phyloP scores from a whole-genome alignment of 2,113 vertebrate genomes.

The Melozone crissalis region DNA sequence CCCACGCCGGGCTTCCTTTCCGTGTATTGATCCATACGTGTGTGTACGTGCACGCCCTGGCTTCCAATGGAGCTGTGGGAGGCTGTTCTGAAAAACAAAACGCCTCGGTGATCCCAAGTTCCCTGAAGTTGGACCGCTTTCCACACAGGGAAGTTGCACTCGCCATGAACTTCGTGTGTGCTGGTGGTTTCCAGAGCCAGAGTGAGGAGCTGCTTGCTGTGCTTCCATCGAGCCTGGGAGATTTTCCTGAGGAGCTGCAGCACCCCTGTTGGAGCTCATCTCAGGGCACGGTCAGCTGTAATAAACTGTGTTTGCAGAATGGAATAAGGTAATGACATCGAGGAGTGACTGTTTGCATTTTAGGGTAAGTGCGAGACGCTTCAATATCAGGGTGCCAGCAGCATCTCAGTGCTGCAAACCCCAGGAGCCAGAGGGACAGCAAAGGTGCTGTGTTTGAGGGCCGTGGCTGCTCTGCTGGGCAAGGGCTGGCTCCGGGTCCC shows the following conservation, averaged over 20 bases:
- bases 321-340: neutral
- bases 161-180: neutral
- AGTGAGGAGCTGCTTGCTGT: neutral
- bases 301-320: neutral
- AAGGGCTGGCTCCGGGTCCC: rapidly evolving
- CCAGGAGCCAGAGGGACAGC: rapidly evolving
- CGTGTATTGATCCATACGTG: rapidly evolving
- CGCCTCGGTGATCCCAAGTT: neutral
- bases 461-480: rapidly evolving
- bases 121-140: neutral
- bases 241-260: neutral
- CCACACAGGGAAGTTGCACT: neutral
- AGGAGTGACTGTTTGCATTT: neutral
- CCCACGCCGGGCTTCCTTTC: neutral
- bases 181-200: neutral
- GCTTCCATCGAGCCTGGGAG: neutral
- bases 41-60: neutral
- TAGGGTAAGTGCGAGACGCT: neutral
- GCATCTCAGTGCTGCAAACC: rapidly evolving
- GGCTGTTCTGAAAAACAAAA: neutral
- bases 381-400: neutral
- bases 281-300: neutral
- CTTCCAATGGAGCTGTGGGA: neutral
- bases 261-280: neutral
- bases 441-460: rapidly evolving